Percentiles rank a stretch among this genome's conserved stretches.
Conservation (phyloP, 2,113 vertebrate species). For the Sinocyclocheilus grahami region DNA sequence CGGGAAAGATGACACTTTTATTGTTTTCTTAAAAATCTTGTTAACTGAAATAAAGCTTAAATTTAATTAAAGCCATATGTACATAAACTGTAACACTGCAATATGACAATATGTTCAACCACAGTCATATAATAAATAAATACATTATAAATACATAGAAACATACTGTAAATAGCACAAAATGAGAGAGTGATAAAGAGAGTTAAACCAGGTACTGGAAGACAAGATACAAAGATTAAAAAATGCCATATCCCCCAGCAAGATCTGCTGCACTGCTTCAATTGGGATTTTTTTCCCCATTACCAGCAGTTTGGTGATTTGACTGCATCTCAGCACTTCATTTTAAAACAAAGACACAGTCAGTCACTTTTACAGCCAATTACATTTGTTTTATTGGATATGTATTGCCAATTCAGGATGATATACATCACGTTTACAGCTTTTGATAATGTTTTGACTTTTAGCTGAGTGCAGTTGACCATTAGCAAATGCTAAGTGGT, state of each 20-base stretch:
- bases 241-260: not conserved
- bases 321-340: constrained; percentile 10
- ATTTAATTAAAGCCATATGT: not conserved
- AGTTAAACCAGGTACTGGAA: not conserved
- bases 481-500: constrained; percentile 10
- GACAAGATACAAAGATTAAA: not conserved
- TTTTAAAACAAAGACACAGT: constrained; percentile 28
- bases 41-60: not conserved
- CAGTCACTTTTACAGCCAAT: constrained; percentile 40
- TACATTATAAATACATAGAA: too few species aligned
- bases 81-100: not conserved
- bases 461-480: constrained; percentile 13
- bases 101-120: not conserved
- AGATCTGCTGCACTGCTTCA: constrained; percentile 16
- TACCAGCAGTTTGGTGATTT: constrained; percentile 11
- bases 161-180: not conserved
- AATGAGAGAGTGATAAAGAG: not conserved
- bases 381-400: constrained; percentile 25
- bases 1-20: not conserved
- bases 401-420: constrained; percentile 22
- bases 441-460: constrained; percentile 25
- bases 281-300: not conserved
- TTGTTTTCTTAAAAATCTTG: not conserved
- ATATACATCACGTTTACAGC: not conserved
- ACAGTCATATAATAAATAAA: not conserved